These are phyloP conservation scores for Cordilura impudica DNA, from an alignment of 2,888 invertebrate genomes.

Conservation along the genomic window DNA sequence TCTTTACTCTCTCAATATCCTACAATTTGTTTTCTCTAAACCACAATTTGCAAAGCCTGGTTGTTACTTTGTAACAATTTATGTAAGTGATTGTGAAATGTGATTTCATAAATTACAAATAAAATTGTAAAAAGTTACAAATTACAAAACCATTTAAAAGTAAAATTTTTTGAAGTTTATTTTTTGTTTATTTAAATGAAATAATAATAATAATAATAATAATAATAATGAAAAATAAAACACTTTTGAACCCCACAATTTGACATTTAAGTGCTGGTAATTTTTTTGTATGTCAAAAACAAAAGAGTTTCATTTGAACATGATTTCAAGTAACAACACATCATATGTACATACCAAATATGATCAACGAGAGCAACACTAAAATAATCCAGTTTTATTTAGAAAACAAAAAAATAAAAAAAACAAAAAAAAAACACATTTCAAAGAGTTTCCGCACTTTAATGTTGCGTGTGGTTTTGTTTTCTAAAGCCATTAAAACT, in stretches of 20 bases:
- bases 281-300: constrained; percentile 7
- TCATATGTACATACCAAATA: not conserved
- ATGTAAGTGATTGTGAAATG: constrained; percentile 1
- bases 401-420: constrained; percentile 1
- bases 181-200: constrained; percentile 8
- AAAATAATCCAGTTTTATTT: constrained; percentile 33
- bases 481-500: constrained; percentile 45
- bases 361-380: not conserved
- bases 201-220: too few species aligned
- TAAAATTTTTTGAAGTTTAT: constrained; percentile 21
- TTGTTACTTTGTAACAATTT: constrained; percentile 23
- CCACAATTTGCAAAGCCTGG: too few species aligned
- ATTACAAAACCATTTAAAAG: constrained; percentile 37
- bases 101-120: constrained; percentile 32
- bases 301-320: constrained; percentile 26
- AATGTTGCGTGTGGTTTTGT: constrained; percentile 50
- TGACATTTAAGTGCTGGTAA: constrained; percentile 9
- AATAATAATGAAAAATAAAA: too few species aligned
- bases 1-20: too few species aligned
- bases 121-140: constrained; percentile 27
- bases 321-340: constrained; percentile 27
- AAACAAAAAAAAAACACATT: not conserved
- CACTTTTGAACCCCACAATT: constrained; percentile 5
- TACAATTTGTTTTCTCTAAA: too few species aligned
- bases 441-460: constrained; percentile 57